Evolutionary conservation across 2,888 invertebrate species (phyloP), one percentile per base, ranked within the genome.

Genomic region (Eutolmus rufibarbis): DNA sequence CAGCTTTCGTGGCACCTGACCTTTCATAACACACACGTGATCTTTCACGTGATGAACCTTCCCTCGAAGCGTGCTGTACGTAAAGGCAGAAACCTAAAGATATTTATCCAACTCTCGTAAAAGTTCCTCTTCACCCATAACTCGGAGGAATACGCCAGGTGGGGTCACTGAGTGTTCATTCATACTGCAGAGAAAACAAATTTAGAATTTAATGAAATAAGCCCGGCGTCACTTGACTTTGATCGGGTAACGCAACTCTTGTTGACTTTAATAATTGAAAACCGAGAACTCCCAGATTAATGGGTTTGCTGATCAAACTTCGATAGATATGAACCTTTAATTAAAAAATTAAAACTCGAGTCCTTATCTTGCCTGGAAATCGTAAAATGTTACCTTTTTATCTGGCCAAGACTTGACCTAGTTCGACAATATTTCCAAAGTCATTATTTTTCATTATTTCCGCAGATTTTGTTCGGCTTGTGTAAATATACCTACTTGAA

Each of bases 161-260:
- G 66, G 66, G 66, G 14, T 66, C 66, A 28, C 23, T 9, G 3
- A 2, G 19, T 66, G 66, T 9, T 28, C 66, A 66, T 66, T 66
- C 78, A 46, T 43, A 78, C 12, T 23, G 14, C 3, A 23, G 46
- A 78, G 19, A 2, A n/a, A 43, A 23, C n/a, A 14, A 78, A 78
- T 78, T 78, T 40, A n/a, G 23, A 78, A 78, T 78, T 78, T 40
- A 23, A 78, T 78, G 46, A 23, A 78, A 78, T 46, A 78, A 43
- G 43, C 77, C 12, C 19, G 19, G 9, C 40, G 19, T 19, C 77
- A 19, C 77, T 77, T 23, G 77, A 23, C 43, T 43, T 23, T 5
- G 14, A 1, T 78, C 19, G 23, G 23, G 19, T 23, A 40, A 7
- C 78, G 78, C 19, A 78, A 78, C 23, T 78, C 19, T 5, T 78